Evolutionary conservation across 2,888 invertebrate genomes (phyloP).

Genomic region (Macaria notata): DNA sequence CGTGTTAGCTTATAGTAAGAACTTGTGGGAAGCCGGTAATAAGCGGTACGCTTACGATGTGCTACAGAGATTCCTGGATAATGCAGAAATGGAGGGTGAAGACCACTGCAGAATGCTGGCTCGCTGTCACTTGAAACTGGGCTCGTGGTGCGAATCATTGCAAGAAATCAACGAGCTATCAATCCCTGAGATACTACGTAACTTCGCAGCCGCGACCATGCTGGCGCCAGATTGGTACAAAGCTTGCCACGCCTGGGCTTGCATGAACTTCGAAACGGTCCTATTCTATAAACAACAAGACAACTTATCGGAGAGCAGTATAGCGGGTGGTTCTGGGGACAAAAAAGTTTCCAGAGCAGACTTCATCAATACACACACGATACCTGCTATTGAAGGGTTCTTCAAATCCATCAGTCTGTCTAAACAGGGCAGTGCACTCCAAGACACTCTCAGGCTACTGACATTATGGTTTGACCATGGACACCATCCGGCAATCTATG

Average conservation of each 20-base stretch:
- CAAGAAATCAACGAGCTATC: constrained; percentile 91
- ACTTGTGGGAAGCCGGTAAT: constrained; percentile 94
- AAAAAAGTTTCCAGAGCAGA: constrained; percentile 71
- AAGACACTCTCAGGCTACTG: constrained; percentile 95
- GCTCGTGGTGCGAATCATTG: constrained; percentile 96
- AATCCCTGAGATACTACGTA: constrained; percentile 87
- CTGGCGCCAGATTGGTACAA: constrained; percentile 96
- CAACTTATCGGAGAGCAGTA: constrained; percentile 69
- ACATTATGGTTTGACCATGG: constrained; percentile 99
- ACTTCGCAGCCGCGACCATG: constrained; percentile 91
- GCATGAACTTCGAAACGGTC: constrained; percentile 98
- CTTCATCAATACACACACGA: constrained; percentile 85
- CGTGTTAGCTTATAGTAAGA: constrained; percentile 97
- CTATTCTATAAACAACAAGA: constrained; percentile 82
- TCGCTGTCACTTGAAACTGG: constrained; percentile 95
- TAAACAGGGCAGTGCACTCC: constrained; percentile 93
- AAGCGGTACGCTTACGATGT: constrained; percentile 89
- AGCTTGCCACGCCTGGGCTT: constrained; percentile 99
- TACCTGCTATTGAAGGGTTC: constrained; percentile 97
- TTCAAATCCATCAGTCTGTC: constrained; percentile 97
- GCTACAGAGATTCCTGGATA: constrained; percentile 88
- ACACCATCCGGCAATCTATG: constrained; percentile 95
- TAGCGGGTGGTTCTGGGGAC: constrained; percentile 68
- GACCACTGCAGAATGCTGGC: constrained; percentile 83
- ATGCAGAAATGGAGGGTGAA: constrained; percentile 73